phyloP scores from a whole-genome alignment of 2,113 vertebrate genomes.

The Himantopus leucocephalus region DNA sequence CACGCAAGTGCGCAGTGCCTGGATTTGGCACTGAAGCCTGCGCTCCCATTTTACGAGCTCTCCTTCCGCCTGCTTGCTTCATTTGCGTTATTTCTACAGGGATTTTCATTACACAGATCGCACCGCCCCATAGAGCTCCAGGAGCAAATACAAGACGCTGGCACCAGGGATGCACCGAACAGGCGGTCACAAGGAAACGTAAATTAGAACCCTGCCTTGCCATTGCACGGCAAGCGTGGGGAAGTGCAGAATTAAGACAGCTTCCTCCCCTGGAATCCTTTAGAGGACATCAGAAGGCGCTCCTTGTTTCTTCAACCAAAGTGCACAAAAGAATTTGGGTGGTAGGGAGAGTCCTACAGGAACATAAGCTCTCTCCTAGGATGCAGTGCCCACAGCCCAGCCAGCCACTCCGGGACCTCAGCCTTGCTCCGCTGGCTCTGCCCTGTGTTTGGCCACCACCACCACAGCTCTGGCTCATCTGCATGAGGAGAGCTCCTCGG shows the following conservation, averaged over 20 bases:
- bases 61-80: not conserved
- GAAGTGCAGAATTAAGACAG: not conserved
- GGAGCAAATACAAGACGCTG: not conserved
- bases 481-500: not conserved
- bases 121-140: not conserved
- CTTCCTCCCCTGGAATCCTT: not conserved
- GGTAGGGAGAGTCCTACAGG: not conserved
- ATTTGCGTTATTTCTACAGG: not conserved
- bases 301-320: not conserved
- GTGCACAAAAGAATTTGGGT: not conserved
- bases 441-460: not conserved
- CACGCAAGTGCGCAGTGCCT: accelerated
- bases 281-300: not conserved
- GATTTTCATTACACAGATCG: not conserved
- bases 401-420: not conserved
- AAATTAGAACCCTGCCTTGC: not conserved
- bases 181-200: accelerated
- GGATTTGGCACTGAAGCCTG: not conserved
- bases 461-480: not conserved
- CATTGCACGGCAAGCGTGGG: not conserved
- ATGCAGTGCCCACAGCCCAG: not conserved
- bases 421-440: not conserved
- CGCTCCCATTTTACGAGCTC: not conserved
- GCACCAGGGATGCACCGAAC: not conserved
- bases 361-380: not conserved